Evolutionary conservation across 1,140 invertebrate genomes (phyloP).

Genomic region (Calephelis virginiensis): DNA sequence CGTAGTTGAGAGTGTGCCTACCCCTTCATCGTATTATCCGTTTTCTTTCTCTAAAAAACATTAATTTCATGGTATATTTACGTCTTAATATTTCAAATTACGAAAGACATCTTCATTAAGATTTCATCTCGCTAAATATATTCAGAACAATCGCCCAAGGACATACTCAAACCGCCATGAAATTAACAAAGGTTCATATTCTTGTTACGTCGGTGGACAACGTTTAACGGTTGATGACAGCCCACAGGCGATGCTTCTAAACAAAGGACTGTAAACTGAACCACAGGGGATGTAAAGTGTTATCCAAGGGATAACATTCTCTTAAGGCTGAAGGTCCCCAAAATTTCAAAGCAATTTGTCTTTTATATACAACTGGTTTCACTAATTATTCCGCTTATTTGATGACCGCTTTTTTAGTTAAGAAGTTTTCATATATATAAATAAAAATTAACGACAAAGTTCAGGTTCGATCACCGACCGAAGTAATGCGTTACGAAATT

Average conservation of each 20-base stretch:
- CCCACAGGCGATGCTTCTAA: conserved; percentile 53
- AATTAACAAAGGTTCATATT: conserved; percentile 63
- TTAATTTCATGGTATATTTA: no score
- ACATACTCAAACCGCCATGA: conserved; percentile 57
- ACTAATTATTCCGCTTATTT: no score
- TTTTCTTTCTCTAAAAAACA: no score
- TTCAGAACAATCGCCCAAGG: conserved; percentile 38
- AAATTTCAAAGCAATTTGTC: conserved; percentile 10
- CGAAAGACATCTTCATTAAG: neutral
- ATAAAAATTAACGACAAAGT: no score
- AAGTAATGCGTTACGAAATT: no score
- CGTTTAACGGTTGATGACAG: conserved; percentile 66
- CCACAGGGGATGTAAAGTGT: conserved; percentile 22
- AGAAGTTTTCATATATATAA: no score
- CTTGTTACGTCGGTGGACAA: conserved; percentile 43
- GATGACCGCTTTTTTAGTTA: no score
- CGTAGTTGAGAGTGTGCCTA: no score
- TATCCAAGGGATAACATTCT: conserved; percentile 30
- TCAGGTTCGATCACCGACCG: no score
- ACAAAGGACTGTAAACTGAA: conserved; percentile 66
- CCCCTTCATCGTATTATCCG: no score
- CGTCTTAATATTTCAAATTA: neutral
- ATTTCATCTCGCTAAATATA: neutral
- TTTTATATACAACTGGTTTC: neutral
- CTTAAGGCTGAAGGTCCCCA: neutral